phyloP scores from a whole-genome alignment of 2,113 vertebrate species.

The Elanus axillaris region DNA sequence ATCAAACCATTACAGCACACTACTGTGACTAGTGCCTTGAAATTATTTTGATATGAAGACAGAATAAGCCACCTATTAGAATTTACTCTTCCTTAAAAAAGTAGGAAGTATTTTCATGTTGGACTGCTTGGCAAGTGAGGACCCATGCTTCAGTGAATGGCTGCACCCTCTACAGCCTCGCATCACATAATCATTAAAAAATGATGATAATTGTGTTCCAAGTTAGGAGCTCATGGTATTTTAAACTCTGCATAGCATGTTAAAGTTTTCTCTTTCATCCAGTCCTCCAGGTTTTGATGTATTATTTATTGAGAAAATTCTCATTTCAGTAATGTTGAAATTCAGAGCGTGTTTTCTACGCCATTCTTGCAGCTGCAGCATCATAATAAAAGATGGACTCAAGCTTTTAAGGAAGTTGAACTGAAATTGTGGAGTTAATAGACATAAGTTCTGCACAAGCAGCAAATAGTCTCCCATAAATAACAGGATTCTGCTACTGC shows the following conservation, averaged over 20 bases:
- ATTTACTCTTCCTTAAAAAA: neutral
- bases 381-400: neutral
- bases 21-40: neutral
- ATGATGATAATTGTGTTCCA: neutral
- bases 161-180: neutral
- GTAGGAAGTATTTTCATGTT: neutral
- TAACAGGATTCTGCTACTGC: neutral
- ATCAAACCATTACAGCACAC: neutral
- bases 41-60: neutral
- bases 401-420: neutral
- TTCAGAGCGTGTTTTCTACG: neutral
- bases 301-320: slow-evolving; percentile 49
- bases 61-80: neutral
- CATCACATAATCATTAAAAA: neutral
- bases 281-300: neutral
- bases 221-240: neutral
- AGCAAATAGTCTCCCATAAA: neutral
- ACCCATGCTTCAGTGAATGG: neutral
- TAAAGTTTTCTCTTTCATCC: slow-evolving; percentile 27
- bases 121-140: neutral
- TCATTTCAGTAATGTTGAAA: slow-evolving; percentile 14
- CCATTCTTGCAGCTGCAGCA: neutral
- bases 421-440: neutral
- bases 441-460: neutral
- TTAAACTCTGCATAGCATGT: neutral